Evolutionary conservation across 1,140 invertebrate species (phyloP).

Genomic region (Cryptotermes secundus): DNA sequence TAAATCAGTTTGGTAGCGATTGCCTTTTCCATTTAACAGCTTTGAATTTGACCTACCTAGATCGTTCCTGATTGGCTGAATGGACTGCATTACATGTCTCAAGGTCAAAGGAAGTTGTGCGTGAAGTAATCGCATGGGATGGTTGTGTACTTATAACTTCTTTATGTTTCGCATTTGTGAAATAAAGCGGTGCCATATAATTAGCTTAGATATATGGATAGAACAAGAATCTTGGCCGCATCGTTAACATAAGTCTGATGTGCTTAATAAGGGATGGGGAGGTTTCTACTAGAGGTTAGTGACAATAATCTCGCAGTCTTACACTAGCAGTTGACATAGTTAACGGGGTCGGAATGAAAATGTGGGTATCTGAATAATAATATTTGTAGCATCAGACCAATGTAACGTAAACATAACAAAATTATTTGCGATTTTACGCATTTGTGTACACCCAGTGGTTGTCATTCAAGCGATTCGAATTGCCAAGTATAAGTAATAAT

Average conservation of each 20-base stretch:
- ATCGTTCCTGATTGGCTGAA: neutral
- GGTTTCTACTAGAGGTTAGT: neutral
- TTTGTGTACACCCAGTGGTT: too few relatives aligned
- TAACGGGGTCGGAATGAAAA: too few relatives aligned
- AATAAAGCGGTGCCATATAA: neutral
- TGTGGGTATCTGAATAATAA: too few relatives aligned
- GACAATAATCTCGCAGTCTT: neutral
- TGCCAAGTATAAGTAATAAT: too few relatives aligned
- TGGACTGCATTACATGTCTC: neutral
- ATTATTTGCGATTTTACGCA: too few relatives aligned
- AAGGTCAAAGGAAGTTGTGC: neutral
- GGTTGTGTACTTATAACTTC: neutral
- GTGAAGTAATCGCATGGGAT: neutral
- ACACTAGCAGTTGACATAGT: neutral
- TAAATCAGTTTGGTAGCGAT: too few relatives aligned
- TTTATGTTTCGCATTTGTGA: neutral
- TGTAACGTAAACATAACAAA: too few relatives aligned
- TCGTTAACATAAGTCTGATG: neutral
- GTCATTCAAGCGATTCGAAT: too few relatives aligned
- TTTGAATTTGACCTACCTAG: neutral
- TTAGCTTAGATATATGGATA: neutral
- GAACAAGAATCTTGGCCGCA: neutral
- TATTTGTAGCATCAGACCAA: too few relatives aligned
- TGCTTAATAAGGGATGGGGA: neutral
- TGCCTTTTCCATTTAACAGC: neutral